Evolutionary conservation across 2,888 invertebrate species (phyloP), one percentile per base, ranked within the genome.

Genomic region (Leptinotarsa peninsularis): DNA sequence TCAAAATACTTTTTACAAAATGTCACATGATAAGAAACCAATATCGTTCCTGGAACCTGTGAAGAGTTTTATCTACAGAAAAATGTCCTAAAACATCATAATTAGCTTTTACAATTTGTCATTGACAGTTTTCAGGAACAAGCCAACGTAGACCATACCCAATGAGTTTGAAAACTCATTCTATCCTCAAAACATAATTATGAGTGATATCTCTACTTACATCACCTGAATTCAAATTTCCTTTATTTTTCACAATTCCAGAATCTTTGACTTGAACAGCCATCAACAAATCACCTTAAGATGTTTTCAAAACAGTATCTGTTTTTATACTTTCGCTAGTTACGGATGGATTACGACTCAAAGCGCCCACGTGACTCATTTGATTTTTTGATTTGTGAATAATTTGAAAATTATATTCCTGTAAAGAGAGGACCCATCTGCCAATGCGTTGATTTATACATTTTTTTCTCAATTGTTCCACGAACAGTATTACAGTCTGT

Each of bases 341-440:
- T 15, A 52, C 56, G 27, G 4, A 56, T n/a, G 56, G 56, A 18
- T 73, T 76, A 76, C 85, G 27, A 76, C 83, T 84, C 72, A 85
- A 74, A 56, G 85, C 78, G 49, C 86, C 86, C 0, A 85, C 85
- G 73, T 86, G 86, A 63, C 71, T 17, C 84, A 87, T 85, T 71
- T 78, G 78, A 5, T 23, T 21, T 18, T 78, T 79, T 13, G 78
- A 50, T 58, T 69, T 73, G 60, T 80, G 76, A 43, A 54, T 15
- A 43, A 80, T 74, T 68, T 74, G 23, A 60, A 79, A 81, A 52
- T 60, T 68, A 72, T 76, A 80, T 43, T 80, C 75, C 71, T 81
- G 76, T 50, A 81, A 71, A 4, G 10, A 56, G 17, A 80, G 21
- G 52, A 76, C 67, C 79, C 79, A 79, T 49, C 78, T 71, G 43